Evolutionary conservation across 30 jellyfish, hydroid and myxozoan genomes (phyloP), one percentile per base, ranked within the genome.

Genomic region (Phacellophora camtschatica): DNA sequence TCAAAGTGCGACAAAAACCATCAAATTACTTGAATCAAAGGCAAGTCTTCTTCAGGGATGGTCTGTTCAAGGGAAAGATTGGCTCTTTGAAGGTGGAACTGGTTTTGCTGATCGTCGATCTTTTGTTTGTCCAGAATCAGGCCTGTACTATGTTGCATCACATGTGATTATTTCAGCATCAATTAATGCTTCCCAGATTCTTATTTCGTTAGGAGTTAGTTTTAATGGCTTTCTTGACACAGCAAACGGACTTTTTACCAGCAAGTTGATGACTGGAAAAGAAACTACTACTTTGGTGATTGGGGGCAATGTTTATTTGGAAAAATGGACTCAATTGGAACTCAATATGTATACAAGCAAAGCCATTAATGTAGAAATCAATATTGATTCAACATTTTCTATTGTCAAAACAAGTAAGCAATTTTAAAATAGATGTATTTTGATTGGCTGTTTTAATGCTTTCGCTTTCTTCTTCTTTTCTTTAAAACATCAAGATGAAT

Each of bases 351-450:
- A 50, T 36, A 45, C 83, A 5, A 33, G 72, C 22, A 20, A 53
- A 10, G 45, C 62, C 24, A 65, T 68, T 15, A 27, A 36, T 2
- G 74, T 84, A 2, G 74, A 53, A 11, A 63, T 84, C 51, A 32
- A 72, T 27, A 80, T 85, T 48, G 96, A 92, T 23, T 92, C 98
- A 19, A 77, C 98, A 33, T 85, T 68, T 61, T 84, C 98, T 0
- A 78, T 92, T 49, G 95, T 85, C 24, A 81, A 81, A 53, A 55
- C 71, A 33, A 88, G 98, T 92, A 53, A 64, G 97, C 19, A 10
- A 71, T 65, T 28, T 6, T 7, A 25, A 25, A 5, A 61, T 55
- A 20, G 24, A 12, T 63, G 4, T 18, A 32, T 42, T 23, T 20
- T n/a, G n/a, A n/a, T n/a, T n/a, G n/a, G n/a, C n/a, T n/a, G n/a